Evolutionary conservation across 2,888 invertebrate genomes (phyloP).

Genomic region (Drosophila borborema): DNA sequence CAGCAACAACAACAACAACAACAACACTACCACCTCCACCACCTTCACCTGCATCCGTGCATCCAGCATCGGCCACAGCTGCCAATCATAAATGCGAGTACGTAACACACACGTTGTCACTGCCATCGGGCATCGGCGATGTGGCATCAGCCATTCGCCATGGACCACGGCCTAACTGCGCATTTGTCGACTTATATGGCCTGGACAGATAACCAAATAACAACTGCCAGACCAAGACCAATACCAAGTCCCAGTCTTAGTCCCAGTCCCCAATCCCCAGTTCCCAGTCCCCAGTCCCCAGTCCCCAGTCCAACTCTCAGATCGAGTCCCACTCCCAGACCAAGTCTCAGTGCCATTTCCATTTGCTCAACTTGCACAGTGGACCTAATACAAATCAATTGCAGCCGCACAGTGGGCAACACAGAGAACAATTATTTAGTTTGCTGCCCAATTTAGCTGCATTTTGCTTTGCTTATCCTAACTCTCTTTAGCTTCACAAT

Average conservation of each 20-base stretch:
- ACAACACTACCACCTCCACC: neutral
- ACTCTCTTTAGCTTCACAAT: no score
- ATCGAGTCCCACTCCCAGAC: slow-evolving; percentile 19
- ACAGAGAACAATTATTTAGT: no score
- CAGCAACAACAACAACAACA: neutral
- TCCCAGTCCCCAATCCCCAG: slow-evolving; percentile 26
- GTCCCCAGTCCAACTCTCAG: slow-evolving; percentile 30
- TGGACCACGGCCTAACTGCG: slow-evolving; percentile 38
- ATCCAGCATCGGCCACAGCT: slow-evolving; percentile 27
- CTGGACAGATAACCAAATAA: slow-evolving; percentile 79
- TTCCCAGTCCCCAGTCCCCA: slow-evolving; percentile 28
- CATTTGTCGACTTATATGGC: slow-evolving; percentile 72
- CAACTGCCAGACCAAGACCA: slow-evolving; percentile 66
- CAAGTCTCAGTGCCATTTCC: slow-evolving; percentile 49
- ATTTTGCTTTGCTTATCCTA: no score
- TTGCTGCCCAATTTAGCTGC: no score
- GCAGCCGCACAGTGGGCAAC: slow-evolving; percentile 7
- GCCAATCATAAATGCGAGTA: slow-evolving; percentile 77
- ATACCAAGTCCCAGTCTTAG: slow-evolving; percentile 27
- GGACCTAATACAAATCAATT: slow-evolving; percentile 3
- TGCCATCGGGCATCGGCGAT: slow-evolving; percentile 11
- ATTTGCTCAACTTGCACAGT: slow-evolving; percentile 25
- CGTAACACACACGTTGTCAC: slow-evolving; percentile 74
- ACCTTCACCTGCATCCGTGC: neutral
- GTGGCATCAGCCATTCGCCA: slow-evolving; percentile 16